Conservation (phyloP, 2,113 vertebrate species). For the Rafetus swinhoei region DNA sequence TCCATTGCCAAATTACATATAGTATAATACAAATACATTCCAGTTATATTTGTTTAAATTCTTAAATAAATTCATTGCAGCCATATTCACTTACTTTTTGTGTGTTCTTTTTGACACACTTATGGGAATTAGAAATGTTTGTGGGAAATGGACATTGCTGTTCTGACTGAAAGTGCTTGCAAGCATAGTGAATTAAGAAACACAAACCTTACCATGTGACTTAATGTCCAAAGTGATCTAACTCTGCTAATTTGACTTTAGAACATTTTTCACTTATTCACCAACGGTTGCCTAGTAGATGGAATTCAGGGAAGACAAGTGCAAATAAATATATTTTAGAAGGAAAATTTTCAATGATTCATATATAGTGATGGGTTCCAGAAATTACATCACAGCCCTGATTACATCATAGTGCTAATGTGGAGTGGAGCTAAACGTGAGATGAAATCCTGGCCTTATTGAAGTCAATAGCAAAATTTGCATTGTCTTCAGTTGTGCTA, state of each 20-base stretch:
- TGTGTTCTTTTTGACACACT: not conserved
- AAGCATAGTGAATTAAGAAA: not conserved
- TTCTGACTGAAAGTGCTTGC: not conserved
- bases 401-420: not conserved
- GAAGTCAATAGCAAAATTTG: not conserved
- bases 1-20: too few species aligned
- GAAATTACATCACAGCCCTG: not conserved
- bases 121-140: not conserved
- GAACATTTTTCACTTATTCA: not conserved
- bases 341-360: not conserved
- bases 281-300: not conserved
- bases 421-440: not conserved
- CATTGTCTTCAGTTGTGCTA: not conserved
- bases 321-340: not conserved
- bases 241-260: not conserved
- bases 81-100: not conserved
- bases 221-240: not conserved
- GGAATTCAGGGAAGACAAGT: fast-evolving
- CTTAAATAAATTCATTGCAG: not conserved
- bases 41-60: not conserved
- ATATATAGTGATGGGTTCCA: not conserved
- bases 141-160: not conserved
- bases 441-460: too few species aligned
- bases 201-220: not conserved
- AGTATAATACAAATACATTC: not conserved